These are phyloP conservation scores for Frankliniella intonsa DNA, from an alignment of 2,888 invertebrate species.

Conservation along the genomic window DNA sequence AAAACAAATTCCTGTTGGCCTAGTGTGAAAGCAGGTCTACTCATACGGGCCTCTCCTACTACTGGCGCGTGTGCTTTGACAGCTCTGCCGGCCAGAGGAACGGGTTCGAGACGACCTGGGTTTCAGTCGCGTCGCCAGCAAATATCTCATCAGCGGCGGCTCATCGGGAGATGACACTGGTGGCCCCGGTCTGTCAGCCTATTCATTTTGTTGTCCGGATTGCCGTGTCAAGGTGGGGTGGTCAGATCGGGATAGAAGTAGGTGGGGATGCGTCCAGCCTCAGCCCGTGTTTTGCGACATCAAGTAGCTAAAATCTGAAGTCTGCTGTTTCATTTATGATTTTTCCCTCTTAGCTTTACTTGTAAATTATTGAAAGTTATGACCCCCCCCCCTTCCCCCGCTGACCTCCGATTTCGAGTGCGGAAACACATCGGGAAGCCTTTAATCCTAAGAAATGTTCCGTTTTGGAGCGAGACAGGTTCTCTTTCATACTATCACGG, in stretches of 20 bases:
- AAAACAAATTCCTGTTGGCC: constrained; percentile 4
- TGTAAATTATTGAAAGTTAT: constrained; percentile 23
- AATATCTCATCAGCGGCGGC: constrained; percentile 12
- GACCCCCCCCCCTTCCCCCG: not conserved
- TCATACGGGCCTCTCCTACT: not conserved
- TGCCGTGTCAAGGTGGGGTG: not conserved
- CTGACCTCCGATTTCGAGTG: constrained; percentile 7
- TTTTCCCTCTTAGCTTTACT: not conserved
- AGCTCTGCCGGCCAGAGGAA: not conserved
- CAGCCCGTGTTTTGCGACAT: too few species aligned
- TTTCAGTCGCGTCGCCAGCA: not conserved
- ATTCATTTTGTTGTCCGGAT: not conserved
- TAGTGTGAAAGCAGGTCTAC: constrained; percentile 9
- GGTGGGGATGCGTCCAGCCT: not conserved
- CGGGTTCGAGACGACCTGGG: constrained; percentile 4
- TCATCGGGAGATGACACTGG: not conserved
- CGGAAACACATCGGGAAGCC: constrained; percentile 8
- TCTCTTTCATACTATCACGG: constrained; percentile 23
- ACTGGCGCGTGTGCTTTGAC: constrained; percentile 16
- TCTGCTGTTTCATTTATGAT: too few species aligned
- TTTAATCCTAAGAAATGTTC: constrained; percentile 25
- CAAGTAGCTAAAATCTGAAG: too few species aligned
- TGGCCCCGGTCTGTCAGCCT: not conserved
- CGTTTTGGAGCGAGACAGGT: constrained; percentile 18
- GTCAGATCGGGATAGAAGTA: not conserved